These are phyloP conservation scores for Neofelis nebulosa DNA, from an alignment of 2,113 vertebrate species.

Conservation along the genomic window DNA sequence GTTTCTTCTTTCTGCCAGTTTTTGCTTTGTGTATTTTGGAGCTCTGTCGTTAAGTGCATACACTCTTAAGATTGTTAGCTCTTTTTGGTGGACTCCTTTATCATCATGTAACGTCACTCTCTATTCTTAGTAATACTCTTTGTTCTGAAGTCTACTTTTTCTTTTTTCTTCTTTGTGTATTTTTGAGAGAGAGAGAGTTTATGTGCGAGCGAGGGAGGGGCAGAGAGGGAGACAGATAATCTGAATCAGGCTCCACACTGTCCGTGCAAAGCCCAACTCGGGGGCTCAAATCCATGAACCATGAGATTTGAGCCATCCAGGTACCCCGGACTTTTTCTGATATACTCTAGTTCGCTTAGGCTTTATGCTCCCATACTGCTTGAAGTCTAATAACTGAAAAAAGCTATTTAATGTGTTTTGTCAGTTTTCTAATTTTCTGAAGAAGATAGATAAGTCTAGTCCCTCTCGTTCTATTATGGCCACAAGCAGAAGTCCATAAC, in stretches of 20 bases:
- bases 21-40: background rate
- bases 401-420: background rate
- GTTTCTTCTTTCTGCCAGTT: background rate
- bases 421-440: constrained; percentile 3
- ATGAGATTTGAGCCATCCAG: no score
- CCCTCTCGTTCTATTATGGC: background rate
- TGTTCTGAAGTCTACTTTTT: background rate
- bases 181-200: no score
- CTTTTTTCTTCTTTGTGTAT: background rate
- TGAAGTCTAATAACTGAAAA: background rate
- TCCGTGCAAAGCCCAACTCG: no score
- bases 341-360: background rate
- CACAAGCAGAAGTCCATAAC: background rate
- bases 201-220: no score
- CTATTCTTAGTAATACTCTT: background rate
- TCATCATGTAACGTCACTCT: background rate
- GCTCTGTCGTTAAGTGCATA: background rate
- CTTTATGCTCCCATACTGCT: background rate
- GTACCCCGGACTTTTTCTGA: background rate
- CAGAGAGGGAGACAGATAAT: no score
- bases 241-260: no score
- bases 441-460: background rate
- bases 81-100: background rate
- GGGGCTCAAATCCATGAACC: no score
- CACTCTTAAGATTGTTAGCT: background rate